Evolutionary conservation across 2,888 invertebrate genomes (phyloP).

Genomic region (Mesochorus sp.): DNA sequence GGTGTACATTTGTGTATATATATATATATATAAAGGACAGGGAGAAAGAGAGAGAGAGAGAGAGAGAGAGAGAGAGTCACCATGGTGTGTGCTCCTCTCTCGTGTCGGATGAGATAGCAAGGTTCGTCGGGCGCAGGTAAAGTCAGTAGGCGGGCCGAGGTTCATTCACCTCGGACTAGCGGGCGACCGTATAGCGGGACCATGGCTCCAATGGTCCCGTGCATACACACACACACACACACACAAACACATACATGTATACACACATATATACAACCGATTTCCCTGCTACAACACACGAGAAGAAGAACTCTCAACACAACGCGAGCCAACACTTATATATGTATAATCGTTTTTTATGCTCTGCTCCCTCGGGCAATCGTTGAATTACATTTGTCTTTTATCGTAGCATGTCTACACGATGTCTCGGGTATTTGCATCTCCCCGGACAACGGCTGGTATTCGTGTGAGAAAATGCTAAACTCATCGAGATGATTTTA

Average conservation of each 20-base stretch:
- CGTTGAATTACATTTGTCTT: conserved; percentile 20
- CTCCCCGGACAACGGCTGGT: too few species aligned
- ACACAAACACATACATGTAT: conserved; percentile 66
- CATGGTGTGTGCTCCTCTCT: conserved; percentile 45
- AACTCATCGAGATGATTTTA: too few species aligned
- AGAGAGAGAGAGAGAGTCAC: conserved; percentile 32
- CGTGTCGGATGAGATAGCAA: conserved; percentile 65
- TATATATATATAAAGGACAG: conserved; percentile 24
- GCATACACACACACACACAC: conserved; percentile 72
- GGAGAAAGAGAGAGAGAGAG: conserved; percentile 23
- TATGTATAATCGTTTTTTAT: background rate
- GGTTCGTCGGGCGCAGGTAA: conserved; percentile 76
- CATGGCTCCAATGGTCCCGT: conserved; percentile 79
- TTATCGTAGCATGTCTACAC: background rate
- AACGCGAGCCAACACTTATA: conserved; percentile 12
- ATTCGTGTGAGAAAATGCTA: background rate
- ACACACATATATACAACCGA: conserved; percentile 35
- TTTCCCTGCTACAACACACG: conserved; percentile 8
- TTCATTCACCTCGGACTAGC: conserved; percentile 81
- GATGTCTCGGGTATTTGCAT: background rate
- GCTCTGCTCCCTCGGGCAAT: conserved; percentile 4
- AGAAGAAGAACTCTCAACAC: conserved; percentile 29
- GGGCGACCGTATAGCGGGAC: conserved; percentile 82
- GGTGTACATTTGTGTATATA: background rate
- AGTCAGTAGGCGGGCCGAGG: conserved; percentile 81